These are phyloP conservation scores for Drosophila prostipennis DNA, from an alignment of 2,888 invertebrate genomes.

Conservation along the genomic window DNA sequence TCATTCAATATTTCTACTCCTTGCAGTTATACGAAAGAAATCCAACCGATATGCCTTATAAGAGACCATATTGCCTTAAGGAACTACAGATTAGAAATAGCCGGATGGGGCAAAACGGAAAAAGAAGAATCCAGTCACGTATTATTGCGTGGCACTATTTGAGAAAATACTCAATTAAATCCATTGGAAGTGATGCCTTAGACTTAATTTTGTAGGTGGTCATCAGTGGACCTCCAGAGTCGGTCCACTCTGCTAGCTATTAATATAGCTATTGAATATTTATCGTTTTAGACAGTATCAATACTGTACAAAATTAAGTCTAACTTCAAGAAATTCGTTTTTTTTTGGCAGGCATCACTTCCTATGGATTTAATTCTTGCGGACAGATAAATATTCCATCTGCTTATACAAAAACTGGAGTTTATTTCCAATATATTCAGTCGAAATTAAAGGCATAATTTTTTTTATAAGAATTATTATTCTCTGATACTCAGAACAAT, in stretches of 20 bases:
- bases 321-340: rapidly evolving
- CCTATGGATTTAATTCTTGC: neutral
- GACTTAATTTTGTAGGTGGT: too few relatives aligned
- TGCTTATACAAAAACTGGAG: neutral
- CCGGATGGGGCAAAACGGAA: neutral
- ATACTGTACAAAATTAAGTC: too few relatives aligned
- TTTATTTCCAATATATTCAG: neutral
- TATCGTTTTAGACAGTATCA: too few relatives aligned
- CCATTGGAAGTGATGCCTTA: too few relatives aligned
- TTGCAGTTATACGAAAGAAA: neutral
- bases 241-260: too few relatives aligned
- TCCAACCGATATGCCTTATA: conserved; percentile 5
- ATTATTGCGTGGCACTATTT: neutral
- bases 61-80: neutral
- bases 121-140: rapidly evolving
- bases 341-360: neutral
- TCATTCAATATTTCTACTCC: neutral
- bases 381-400: neutral
- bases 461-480: too few relatives aligned
- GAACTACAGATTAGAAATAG: neutral
- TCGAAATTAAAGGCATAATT: neutral
- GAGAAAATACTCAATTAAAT: neutral
- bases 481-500: too few relatives aligned
- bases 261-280: too few relatives aligned
- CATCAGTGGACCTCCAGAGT: too few relatives aligned